Evolutionary conservation across 2,113 vertebrate species (phyloP), one percentile per base, ranked within the genome.

Genomic region (Halcyon malimbica): DNA sequence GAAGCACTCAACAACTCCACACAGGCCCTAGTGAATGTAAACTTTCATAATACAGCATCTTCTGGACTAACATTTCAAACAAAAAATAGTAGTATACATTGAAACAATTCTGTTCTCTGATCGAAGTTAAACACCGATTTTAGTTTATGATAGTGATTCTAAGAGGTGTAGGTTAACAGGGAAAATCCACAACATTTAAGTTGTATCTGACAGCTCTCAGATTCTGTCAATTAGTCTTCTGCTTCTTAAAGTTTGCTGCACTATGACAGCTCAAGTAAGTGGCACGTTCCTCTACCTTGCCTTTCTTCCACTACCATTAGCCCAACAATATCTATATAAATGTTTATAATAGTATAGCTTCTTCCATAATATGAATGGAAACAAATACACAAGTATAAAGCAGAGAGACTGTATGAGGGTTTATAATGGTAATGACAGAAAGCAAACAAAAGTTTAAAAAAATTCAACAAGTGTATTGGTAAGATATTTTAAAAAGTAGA

Each of bases 11-110:
- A 25, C 18, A 13, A 67, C 39, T 73, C 74, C 48, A 68, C 42
- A 41, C 7, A 93, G 60, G 29, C 13, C 28, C 11, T 25, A 46
- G 48, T 19, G 7, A 81, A 89, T 0, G 0, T 31, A 33, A 33
- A 60, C 68, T 75, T 53, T 68, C 48, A 59, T 37, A 0, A 85
- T 0, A 0, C 5, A 73, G 5, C 29, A 48, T 48, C 26, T 57
- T 62, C 12, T 56, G 42, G 10, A 44, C 13, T 48, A 39, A 89
- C 23, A 21, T 23, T 83, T 80, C 20, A 69, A 83, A 80, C 41
- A 53, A 89, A 62, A 60, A 24, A 48, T 17, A 60, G 3, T 21
- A 39, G 11, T 4, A 19, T 7, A 23, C 59, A 68, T 6, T 1
- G 31, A 20, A 83, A 75, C n/a, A 74, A 42, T 62, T 68, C 56